These are phyloP conservation scores for Turritopsis rubra DNA, from an alignment of 30 jellyfish, hydroid and myxozoan genomes.

Conservation along the genomic window DNA sequence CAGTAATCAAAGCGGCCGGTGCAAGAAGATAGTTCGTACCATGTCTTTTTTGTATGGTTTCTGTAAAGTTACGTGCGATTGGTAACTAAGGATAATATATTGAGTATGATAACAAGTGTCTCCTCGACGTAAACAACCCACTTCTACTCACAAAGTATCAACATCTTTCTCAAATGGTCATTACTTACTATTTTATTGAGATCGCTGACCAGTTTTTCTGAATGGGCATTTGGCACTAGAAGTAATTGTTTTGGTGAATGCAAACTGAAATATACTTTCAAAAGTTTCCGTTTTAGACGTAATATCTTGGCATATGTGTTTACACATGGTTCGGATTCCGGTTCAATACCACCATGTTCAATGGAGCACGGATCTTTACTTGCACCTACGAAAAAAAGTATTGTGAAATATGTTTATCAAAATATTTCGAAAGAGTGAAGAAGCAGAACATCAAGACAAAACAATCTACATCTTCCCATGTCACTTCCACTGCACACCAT, in stretches of 20 bases:
- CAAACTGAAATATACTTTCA: constrained; percentile 19
- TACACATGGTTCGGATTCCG: constrained; percentile 38
- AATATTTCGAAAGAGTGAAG: neutral
- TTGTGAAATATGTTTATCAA: neutral
- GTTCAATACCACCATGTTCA: neutral
- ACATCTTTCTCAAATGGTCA: neutral
- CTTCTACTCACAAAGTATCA: neutral
- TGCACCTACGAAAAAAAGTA: neutral
- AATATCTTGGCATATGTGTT: constrained; percentile 6
- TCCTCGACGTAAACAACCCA: neutral
- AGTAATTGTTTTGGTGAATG: constrained; percentile 24
- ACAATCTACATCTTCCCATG: no score
- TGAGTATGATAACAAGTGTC: neutral
- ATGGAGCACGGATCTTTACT: constrained; percentile 30
- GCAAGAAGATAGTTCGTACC: constrained; percentile 10
- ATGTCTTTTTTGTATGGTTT: neutral
- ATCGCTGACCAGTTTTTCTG: constrained; percentile 8
- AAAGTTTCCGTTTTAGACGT: neutral
- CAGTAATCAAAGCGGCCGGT: constrained; percentile 5
- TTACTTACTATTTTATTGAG: constrained; percentile 20
- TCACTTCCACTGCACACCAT: no score
- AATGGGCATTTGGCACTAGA: constrained; percentile 12
- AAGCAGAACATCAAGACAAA: no score
- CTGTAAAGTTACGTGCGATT: constrained; percentile 4
- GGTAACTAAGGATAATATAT: neutral